Conservation (phyloP, 30 jellyfish, hydroid and myxozoan genomes). For the Haliclystus octoradiatus region DNA sequence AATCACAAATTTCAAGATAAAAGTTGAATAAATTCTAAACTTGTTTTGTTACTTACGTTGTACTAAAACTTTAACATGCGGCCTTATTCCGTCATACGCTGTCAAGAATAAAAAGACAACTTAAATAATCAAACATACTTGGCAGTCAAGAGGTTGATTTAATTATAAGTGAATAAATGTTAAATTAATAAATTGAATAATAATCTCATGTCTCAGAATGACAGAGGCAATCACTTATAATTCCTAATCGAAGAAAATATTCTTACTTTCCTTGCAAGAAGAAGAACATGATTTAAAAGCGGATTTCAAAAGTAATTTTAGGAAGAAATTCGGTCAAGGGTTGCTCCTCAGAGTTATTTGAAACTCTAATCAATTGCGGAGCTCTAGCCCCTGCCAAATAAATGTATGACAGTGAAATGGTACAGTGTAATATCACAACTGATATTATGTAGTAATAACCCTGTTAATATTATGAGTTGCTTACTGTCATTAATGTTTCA, state of each 20-base stretch:
- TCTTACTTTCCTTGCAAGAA: background rate
- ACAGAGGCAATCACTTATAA: background rate
- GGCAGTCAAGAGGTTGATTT: background rate
- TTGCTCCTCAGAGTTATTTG: too few relatives aligned
- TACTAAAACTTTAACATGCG: conserved; percentile 77
- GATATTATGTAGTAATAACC: too few relatives aligned
- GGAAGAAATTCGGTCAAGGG: too few relatives aligned
- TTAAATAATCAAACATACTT: background rate
- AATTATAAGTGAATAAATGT: background rate
- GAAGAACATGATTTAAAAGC: background rate
- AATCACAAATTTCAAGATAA: background rate
- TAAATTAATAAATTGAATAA: too few relatives aligned
- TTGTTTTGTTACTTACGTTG: conserved; percentile 52
- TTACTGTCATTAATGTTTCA: too few relatives aligned
- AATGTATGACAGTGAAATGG: too few relatives aligned
- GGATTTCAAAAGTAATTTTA: background rate
- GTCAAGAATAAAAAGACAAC: background rate
- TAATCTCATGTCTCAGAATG: too few relatives aligned
- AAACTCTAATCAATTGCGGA: too few relatives aligned
- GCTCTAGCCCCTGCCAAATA: too few relatives aligned
- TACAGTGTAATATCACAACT: too few relatives aligned
- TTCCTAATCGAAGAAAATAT: background rate
- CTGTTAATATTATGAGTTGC: too few relatives aligned
- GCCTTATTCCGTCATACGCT: conserved; percentile 72
- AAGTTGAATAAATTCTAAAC: background rate